phyloP scores from a whole-genome alignment of 2,888 invertebrate genomes.

The Acleris laterana region DNA sequence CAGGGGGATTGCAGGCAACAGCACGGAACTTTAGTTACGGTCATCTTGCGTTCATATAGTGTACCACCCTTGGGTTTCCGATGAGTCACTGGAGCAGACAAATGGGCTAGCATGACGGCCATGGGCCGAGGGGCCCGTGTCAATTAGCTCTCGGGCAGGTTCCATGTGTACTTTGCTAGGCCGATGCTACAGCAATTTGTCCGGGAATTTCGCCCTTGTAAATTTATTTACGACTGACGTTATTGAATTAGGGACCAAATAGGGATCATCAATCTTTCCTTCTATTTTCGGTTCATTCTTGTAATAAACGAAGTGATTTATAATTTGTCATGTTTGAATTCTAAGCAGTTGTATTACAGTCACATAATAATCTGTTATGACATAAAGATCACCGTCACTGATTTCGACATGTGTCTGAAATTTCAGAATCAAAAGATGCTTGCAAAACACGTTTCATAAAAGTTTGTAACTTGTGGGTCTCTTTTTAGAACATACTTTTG shows the following conservation, averaged over 20 bases:
- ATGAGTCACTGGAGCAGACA: conserved; percentile 69
- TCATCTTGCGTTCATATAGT: conserved; percentile 61
- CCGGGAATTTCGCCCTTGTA: conserved; percentile 38
- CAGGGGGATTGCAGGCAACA: conserved; percentile 30
- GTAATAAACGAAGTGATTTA: conserved; percentile 25
- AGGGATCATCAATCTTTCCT: conserved; percentile 30
- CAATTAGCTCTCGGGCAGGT: conserved; percentile 61
- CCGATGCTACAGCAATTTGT: conserved; percentile 48
- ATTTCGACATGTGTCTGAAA: no score
- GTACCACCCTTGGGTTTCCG: conserved; percentile 60
- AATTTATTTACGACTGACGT: conserved; percentile 33
- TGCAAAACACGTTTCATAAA: no score
- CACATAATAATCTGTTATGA: no score
- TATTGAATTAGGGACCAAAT: conserved; percentile 38
- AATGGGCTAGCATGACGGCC: conserved; percentile 63
- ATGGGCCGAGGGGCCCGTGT: conserved; percentile 53
- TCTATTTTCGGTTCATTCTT: conserved; percentile 18
- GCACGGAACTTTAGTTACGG: conserved; percentile 47
- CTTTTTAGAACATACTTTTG: no score
- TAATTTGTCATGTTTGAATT: conserved; percentile 5
- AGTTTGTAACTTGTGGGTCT: no score
- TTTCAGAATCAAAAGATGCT: no score
- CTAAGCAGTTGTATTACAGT: no score
- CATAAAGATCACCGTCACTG: no score
- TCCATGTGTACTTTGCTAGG: conserved; percentile 42